These are phyloP conservation scores for Erythrolamprus reginae DNA, from an alignment of 2,113 vertebrate species.

Conservation along the genomic window DNA sequence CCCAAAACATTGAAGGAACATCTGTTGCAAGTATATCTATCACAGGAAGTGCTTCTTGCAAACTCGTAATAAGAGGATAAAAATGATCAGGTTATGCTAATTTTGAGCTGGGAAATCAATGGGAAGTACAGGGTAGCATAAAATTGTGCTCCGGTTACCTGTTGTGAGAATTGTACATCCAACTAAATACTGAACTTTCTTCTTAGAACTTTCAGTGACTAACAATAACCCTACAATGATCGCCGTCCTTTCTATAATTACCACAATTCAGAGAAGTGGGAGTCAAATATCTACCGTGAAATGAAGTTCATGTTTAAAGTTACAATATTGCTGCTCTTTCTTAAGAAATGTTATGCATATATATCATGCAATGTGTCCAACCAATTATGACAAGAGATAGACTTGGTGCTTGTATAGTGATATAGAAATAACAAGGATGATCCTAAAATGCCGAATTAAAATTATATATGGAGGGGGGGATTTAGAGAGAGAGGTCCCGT, in stretches of 20 bases:
- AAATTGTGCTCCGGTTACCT: slow-evolving; percentile 64
- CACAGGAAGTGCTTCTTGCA: slow-evolving; percentile 54
- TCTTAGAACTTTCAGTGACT: slow-evolving; percentile 67
- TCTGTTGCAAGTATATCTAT: slow-evolving; percentile 68
- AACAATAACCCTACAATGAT: slow-evolving; percentile 72
- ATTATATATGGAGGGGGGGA: too few relatives aligned
- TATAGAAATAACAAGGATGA: neutral
- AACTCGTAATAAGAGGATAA: slow-evolving; percentile 66
- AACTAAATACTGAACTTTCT: slow-evolving; percentile 68
- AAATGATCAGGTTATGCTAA: slow-evolving; percentile 66
- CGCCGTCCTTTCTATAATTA: slow-evolving; percentile 75
- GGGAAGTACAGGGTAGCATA: slow-evolving; percentile 65
- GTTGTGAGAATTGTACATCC: slow-evolving; percentile 63
- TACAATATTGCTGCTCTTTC: slow-evolving; percentile 39
- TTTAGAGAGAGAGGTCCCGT: too few relatives aligned
- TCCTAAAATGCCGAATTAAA: too few relatives aligned
- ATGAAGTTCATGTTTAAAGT: slow-evolving; percentile 50
- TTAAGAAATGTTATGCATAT: slow-evolving; percentile 57
- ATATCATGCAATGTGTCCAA: slow-evolving; percentile 46
- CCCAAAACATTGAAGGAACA: slow-evolving; percentile 55
- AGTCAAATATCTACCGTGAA: slow-evolving; percentile 43
- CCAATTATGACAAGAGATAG: slow-evolving; percentile 43
- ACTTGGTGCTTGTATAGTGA: slow-evolving; percentile 38
- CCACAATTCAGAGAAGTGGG: slow-evolving; percentile 61
- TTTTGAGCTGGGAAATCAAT: slow-evolving; percentile 63